A percentile compares a stretch with the other conserved stretches of the same genome.
Conservation (phyloP, 2,888 invertebrate species). For the Acrobasis suavella region DNA sequence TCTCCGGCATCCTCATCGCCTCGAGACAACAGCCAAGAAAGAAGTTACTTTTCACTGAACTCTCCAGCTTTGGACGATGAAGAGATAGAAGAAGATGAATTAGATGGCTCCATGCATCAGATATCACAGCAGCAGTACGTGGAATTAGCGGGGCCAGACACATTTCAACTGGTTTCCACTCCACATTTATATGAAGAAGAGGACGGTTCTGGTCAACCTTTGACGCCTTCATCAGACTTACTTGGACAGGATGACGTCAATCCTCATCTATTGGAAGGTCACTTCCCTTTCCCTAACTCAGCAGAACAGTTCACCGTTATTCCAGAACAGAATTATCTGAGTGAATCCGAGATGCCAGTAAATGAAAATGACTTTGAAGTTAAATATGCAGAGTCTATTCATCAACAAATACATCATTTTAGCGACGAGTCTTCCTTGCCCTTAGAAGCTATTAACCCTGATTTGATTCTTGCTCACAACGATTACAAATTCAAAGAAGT, state of each 20-base stretch:
- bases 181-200: slow-evolving; percentile 84
- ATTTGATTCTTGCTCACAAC: slow-evolving; percentile 55
- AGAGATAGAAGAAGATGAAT: slow-evolving; percentile 71
- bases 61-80: slow-evolving; percentile 75
- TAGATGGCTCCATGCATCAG: slow-evolving; percentile 68
- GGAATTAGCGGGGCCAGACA: slow-evolving; percentile 82
- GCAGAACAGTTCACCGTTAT: slow-evolving; percentile 80
- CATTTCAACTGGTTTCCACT: slow-evolving; percentile 84
- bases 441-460: slow-evolving; percentile 58
- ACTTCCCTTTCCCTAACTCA: slow-evolving; percentile 76
- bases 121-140: slow-evolving; percentile 83
- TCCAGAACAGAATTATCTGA: slow-evolving; percentile 67
- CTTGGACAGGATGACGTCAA: slow-evolving; percentile 77
- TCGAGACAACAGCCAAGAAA: slow-evolving; percentile 78
- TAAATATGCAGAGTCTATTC: slow-evolving; percentile 73
- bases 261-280: slow-evolving; percentile 72
- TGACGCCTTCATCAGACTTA: slow-evolving; percentile 77
- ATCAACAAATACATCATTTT: slow-evolving; percentile 58
- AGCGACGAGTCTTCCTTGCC: slow-evolving; percentile 50
- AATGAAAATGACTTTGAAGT: slow-evolving; percentile 70
- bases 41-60: slow-evolving; percentile 72
- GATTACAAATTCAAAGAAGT: slow-evolving; percentile 67
- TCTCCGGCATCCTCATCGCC: slow-evolving; percentile 78
- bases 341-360: slow-evolving; percentile 67
- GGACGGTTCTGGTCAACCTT: slow-evolving; percentile 80